Evolutionary conservation across 2,797 vertebrate genomes (phyloP).

Genomic region (Mionectes olivaceus): DNA sequence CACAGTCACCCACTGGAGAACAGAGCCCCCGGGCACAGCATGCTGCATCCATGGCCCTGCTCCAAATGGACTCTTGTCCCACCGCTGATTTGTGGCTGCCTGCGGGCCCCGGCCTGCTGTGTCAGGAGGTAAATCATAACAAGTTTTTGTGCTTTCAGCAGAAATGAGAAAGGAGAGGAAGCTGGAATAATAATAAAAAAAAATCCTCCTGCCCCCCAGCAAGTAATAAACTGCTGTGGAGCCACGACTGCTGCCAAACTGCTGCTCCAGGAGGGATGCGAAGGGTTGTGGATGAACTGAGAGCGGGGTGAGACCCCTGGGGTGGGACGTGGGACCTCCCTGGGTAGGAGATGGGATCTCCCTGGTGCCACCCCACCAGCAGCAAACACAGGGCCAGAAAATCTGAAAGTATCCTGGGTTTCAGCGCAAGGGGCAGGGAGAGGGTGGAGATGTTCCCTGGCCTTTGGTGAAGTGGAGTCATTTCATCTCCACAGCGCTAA

Average conservation of each 20-base stretch:
- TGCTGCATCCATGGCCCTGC: neutral
- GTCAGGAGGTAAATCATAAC: conserved; percentile 19
- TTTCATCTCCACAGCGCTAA: neutral
- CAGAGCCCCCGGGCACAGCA: rapidly evolving
- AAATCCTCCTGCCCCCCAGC: neutral
- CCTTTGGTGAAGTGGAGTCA: rapidly evolving
- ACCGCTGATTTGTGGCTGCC: neutral
- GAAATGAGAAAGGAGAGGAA: neutral
- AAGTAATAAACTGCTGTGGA: neutral
- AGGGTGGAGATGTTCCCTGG: rapidly evolving
- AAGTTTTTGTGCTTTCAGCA: conserved; percentile 47
- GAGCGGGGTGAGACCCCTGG: neutral
- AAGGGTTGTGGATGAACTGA: neutral
- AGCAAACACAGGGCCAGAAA: rapidly evolving
- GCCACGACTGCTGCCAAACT: rapidly evolving
- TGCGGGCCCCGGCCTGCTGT: neutral
- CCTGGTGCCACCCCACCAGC: neutral
- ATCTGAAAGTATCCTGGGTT: rapidly evolving
- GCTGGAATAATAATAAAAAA: neutral
- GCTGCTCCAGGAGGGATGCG: neutral
- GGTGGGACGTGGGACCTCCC: neutral
- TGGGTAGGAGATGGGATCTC: neutral
- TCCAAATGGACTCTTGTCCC: rapidly evolving
- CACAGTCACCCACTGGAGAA: rapidly evolving
- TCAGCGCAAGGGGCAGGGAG: rapidly evolving